A percentile compares a stretch with the other conserved stretches of the same genome.
Conservation (phyloP, 2,113 vertebrate species). For the Cyanoramphus novaezelandiae region DNA sequence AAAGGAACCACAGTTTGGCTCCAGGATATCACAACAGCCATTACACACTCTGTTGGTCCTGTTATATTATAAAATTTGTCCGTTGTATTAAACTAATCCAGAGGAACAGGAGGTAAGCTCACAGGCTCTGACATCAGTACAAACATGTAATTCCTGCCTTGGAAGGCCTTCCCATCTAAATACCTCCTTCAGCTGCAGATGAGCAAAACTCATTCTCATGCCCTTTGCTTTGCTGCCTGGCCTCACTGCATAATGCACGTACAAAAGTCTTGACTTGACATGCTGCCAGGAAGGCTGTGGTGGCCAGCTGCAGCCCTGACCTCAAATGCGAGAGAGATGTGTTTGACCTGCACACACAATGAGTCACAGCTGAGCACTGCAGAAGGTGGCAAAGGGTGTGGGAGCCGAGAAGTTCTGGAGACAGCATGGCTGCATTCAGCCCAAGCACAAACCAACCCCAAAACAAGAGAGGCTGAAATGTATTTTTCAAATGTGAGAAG, state of each 20-base stretch:
- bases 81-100: background rate
- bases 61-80: background rate
- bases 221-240: background rate
- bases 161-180: background rate
- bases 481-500: background rate
- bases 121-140: background rate
- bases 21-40: background rate
- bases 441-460: background rate
- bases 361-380: background rate
- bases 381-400: background rate
- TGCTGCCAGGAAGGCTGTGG: background rate
- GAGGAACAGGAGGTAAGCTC: background rate
- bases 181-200: background rate
- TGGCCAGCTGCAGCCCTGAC: background rate
- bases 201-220: background rate
- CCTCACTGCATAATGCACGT: fast-evolving
- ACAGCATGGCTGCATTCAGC: background rate
- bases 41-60: background rate
- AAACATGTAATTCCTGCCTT: background rate
- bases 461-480: background rate
- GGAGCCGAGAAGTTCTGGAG: constrained; percentile 4
- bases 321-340: background rate
- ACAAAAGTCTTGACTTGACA: background rate
- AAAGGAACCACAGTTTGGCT: background rate
- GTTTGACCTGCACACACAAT: background rate